A percentile compares a stretch with the other conserved stretches of the same genome.
These are phyloP conservation scores for Todus mexicanus DNA, from an alignment of 2,797 vertebrate genomes.

Conservation along the genomic window DNA sequence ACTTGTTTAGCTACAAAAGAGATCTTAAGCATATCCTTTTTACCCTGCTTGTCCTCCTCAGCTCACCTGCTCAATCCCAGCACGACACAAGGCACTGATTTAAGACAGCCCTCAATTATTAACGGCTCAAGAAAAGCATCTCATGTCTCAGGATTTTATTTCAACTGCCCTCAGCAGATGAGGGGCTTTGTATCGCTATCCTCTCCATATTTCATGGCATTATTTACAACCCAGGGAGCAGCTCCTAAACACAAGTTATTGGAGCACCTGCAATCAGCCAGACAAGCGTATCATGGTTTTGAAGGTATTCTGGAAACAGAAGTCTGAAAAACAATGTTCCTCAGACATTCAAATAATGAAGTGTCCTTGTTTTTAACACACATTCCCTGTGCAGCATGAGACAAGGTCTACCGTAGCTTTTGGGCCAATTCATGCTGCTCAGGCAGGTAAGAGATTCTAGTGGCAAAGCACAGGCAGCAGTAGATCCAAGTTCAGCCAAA, in stretches of 20 bases:
- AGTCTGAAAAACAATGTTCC: not conserved
- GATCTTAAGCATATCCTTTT: not conserved
- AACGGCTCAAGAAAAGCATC: not conserved
- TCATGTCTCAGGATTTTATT: not conserved
- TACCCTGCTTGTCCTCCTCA: not conserved
- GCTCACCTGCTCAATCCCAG: not conserved
- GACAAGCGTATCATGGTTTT: not conserved
- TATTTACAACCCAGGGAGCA: not conserved
- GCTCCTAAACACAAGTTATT: not conserved
- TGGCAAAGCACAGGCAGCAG: not conserved
- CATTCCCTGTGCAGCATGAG: not conserved
- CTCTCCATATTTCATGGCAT: not conserved
- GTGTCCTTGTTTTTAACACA: not conserved
- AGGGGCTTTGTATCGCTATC: accelerated
- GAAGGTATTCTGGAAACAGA: not conserved
- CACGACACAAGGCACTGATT: not conserved
- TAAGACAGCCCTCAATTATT: not conserved
- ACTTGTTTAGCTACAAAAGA: not conserved
- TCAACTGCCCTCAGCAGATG: not conserved
- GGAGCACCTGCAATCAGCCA: not conserved
- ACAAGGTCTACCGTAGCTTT: not conserved
- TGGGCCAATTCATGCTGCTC: not conserved
- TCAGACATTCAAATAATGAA: not conserved
- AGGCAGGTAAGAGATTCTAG: not conserved
- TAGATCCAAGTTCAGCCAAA: not conserved